phyloP scores from a whole-genome alignment of 2,113 vertebrate species.

The Egretta garzetta region DNA sequence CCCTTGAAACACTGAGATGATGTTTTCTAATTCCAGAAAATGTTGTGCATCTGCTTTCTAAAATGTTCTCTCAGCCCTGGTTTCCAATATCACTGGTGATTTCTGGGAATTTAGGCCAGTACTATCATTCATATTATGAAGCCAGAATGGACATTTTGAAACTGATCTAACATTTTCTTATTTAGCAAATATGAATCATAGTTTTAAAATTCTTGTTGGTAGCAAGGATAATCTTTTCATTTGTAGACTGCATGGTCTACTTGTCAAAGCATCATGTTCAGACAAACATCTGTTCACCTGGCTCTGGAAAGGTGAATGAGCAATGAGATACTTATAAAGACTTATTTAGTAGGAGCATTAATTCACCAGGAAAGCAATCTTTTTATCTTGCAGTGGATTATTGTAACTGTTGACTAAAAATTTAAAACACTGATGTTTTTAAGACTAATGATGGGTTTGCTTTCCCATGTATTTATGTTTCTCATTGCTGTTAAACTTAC shows the following conservation, averaged over 20 bases:
- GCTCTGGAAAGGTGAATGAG: not conserved
- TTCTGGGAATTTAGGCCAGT: not conserved
- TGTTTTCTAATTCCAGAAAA: not conserved
- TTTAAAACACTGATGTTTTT: not conserved
- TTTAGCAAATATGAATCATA: not conserved
- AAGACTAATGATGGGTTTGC: not conserved
- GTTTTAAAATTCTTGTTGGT: not conserved
- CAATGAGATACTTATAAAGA: not conserved
- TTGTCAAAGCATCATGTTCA: not conserved
- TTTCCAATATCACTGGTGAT: not conserved
- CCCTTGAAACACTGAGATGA: not conserved
- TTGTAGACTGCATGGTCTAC: not conserved
- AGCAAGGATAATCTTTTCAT: not conserved
- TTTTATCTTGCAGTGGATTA: not conserved
- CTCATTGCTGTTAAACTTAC: not conserved
- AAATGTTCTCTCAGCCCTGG: not conserved
- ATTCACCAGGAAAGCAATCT: not conserved
- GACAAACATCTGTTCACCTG: not conserved
- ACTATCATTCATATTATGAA: not conserved
- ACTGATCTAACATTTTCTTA: not conserved
- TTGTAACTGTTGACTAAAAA: not conserved
- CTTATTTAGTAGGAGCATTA: not conserved
- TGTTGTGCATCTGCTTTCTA: not conserved
- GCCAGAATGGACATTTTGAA: not conserved
- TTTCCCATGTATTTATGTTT: not conserved